Evolutionary conservation across 23 tunicate genomes (phyloP).

Genomic region (Trididemnum clinides): DNA sequence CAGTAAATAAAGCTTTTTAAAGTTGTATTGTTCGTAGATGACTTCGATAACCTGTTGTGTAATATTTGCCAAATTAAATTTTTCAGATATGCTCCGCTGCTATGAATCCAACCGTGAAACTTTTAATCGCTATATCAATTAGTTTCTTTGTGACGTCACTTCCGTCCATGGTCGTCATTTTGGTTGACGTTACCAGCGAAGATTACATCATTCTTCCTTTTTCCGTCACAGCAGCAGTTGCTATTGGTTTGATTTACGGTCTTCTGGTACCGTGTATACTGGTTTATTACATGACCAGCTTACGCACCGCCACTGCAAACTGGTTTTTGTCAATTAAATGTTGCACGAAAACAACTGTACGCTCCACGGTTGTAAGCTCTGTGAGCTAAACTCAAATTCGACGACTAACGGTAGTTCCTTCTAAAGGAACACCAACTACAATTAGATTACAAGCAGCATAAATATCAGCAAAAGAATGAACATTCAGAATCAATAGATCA

Average conservation of each 20-base stretch:
- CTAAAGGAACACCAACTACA: no score
- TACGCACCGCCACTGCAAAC: not conserved
- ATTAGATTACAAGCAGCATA: no score
- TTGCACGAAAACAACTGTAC: constrained; percentile 10
- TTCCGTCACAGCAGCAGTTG: not conserved
- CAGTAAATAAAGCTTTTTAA: no score
- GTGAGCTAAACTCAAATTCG: no score
- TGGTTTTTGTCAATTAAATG: constrained; percentile 1
- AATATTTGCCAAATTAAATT: no score
- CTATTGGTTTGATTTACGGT: not conserved
- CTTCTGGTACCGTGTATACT: constrained; percentile 5
- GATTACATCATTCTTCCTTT: not conserved
- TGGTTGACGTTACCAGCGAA: not conserved
- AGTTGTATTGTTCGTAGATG: no score
- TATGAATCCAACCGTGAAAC: not conserved
- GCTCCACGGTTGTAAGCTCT: no score
- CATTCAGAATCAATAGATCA: no score
- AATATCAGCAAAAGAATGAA: no score
- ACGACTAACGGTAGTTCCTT: no score
- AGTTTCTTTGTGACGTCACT: not conserved
- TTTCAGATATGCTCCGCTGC: no score
- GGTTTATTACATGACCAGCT: constrained; percentile 9
- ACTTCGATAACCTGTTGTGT: no score
- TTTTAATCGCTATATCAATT: not conserved
- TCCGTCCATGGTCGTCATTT: constrained; percentile 6